phyloP scores from a whole-genome alignment of 2,797 vertebrate species.

The Acanthurus leucopareius region DNA sequence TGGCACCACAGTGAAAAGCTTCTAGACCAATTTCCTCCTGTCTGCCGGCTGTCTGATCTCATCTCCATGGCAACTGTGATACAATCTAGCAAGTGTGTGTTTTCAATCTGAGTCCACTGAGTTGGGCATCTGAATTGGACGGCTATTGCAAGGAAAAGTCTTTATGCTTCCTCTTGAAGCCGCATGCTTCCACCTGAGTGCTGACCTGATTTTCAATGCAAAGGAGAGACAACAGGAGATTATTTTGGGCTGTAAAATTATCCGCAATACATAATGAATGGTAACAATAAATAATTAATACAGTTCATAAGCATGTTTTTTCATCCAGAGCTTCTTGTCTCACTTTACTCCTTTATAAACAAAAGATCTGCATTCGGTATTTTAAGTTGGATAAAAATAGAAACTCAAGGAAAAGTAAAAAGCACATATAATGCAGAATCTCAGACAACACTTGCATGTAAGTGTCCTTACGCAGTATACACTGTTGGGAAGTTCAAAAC shows the following conservation, averaged over 20 bases:
- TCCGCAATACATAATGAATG: not conserved
- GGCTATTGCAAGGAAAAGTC: conserved; percentile 25
- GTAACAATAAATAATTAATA: not conserved
- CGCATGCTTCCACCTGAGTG: not conserved
- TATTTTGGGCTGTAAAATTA: conserved; percentile 6
- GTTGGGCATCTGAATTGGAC: conserved; percentile 60
- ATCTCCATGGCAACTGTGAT: conserved; percentile 83
- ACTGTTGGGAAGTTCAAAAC: not conserved
- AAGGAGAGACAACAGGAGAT: conserved; percentile 6
- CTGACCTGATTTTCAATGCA: not conserved
- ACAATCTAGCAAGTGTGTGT: conserved; percentile 71
- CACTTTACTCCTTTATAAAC: not conserved
- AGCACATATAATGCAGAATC: not conserved
- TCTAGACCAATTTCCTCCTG: conserved; percentile 73
- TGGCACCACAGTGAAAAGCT: conserved; percentile 59
- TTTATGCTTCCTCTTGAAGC: conserved; percentile 29
- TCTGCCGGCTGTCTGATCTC: conserved; percentile 76
- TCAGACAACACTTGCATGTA: not conserved
- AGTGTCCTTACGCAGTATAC: not conserved
- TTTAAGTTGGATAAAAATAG: not conserved
- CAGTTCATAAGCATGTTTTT: not conserved
- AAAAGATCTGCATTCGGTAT: not conserved
- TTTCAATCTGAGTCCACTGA: conserved; percentile 52
- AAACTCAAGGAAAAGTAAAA: not conserved
- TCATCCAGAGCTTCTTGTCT: not conserved